Conservation (phyloP, 2,888 invertebrate genomes). For the Andrena fulva region DNA sequence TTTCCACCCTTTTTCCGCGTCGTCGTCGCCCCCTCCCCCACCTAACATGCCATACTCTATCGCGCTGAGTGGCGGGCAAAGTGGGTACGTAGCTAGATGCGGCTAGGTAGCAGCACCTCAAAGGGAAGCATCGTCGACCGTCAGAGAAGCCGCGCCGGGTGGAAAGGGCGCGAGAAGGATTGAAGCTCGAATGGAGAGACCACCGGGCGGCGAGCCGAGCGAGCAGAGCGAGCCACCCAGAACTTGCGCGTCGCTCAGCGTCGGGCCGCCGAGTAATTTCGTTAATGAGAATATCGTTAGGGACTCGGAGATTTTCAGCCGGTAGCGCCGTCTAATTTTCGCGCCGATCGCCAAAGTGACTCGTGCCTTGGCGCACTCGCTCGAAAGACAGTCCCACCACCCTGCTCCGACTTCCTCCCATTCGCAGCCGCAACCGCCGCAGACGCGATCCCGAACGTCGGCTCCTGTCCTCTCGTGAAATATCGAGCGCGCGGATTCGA, state of each 20-base stretch:
- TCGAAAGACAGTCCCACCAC: background rate
- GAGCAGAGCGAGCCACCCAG: background rate
- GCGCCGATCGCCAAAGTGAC: constrained; percentile 8
- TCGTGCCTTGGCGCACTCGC: background rate
- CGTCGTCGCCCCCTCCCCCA: background rate
- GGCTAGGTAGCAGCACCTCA: constrained; percentile 64
- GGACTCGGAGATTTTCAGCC: constrained; percentile 38
- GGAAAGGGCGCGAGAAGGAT: constrained; percentile 59
- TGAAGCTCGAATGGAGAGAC: constrained; percentile 43
- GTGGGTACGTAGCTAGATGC: constrained; percentile 73
- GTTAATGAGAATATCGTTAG: constrained; percentile 67
- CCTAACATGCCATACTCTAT: constrained; percentile 64
- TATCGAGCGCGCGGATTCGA: background rate
- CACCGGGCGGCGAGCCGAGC: constrained; percentile 4
- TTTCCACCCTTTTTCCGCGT: background rate
- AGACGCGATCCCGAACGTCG: too few relatives aligned
- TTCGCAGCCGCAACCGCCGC: too few relatives aligned
- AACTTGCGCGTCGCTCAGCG: constrained; percentile 2
- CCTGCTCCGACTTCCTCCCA: background rate
- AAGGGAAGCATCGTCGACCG: constrained; percentile 54
- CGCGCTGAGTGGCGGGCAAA: constrained; percentile 73
- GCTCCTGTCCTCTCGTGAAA: too few relatives aligned
- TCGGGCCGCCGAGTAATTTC: constrained; percentile 53
- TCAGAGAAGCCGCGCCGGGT: constrained; percentile 51
- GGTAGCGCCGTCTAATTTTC: constrained; percentile 48